These are phyloP conservation scores for Squalus acanthias DNA, from an alignment of 2,797 vertebrate genomes.

Conservation along the genomic window DNA sequence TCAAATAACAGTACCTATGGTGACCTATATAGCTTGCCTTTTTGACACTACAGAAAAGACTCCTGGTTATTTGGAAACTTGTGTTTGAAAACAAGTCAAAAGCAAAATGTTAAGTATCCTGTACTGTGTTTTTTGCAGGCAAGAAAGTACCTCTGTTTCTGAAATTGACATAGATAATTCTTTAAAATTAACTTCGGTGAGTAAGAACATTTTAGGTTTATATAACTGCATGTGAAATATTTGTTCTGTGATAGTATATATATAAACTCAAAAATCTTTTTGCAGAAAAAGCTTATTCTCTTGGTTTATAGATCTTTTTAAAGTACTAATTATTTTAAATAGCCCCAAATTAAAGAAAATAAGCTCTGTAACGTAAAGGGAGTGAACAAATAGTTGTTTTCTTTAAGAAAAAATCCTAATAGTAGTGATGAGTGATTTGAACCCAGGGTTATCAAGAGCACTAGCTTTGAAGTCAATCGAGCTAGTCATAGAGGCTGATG, in stretches of 20 bases:
- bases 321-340: not conserved
- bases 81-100: not conserved
- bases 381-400: not conserved
- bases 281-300: not conserved
- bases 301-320: not conserved
- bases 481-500: not conserved
- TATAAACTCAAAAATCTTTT: not conserved
- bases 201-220: not conserved
- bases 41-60: no score
- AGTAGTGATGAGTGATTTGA: not conserved
- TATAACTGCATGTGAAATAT: not conserved
- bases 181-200: constrained; percentile 28
- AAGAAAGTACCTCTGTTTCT: constrained; percentile 16
- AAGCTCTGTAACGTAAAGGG: not conserved
- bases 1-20: not conserved
- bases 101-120: not conserved
- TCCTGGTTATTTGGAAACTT: not conserved
- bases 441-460: no score
- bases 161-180: constrained; percentile 16
- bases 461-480: not conserved
- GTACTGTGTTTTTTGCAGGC: not conserved
- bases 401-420: not conserved
- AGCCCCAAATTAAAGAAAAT: not conserved
- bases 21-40: not conserved
- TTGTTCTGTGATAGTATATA: not conserved